Evolutionary conservation across 2,797 vertebrate species (phyloP), one percentile per base, ranked within the genome.

Genomic region (Todus mexicanus): DNA sequence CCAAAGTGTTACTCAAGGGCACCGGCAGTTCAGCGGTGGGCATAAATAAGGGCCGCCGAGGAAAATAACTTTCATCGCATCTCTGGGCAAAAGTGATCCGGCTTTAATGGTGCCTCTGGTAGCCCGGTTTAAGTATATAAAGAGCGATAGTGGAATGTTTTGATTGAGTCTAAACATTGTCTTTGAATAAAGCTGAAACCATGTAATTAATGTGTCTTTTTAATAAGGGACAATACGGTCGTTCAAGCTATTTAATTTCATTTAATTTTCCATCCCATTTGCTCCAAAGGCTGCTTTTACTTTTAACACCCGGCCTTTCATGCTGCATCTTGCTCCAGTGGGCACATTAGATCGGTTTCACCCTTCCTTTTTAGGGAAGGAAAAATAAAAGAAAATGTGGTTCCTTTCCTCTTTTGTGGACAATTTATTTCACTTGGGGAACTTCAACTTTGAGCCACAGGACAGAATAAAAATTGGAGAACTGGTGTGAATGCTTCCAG

Each of bases 201-300:
- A 98, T 99, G 99, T 99, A 99, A 99, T 99, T 99, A 99, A 99
- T 99, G 98, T 99, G 98, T 98, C 98, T 98, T 98, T 98, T 98
- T 98, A 98, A 98, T 98, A 97, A 97, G 98, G 98, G 97, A 99
- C 98, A 99, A 99, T 99, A 98, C 96, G 96, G 97, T 97, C 98
- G 98, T 98, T 99, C 98, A 99, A 98, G 98, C 98, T 98, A 98
- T 99, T 99, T 99, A 98, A 99, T 99, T 99, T 99, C 98, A 99
- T 99, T 99, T 98, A 98, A 99, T 99, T 99, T 99, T 99, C 99
- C 99, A 98, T 99, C 98, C 98, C 98, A 99, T 99, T 99, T 98
- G 98, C 98, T 98, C 95, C 97, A 98, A 98, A 98, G 98, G 97
- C 98, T 98, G 98, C 98, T 98, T 98, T 98, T 98, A 97, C 97